Conservation (phyloP, 1,140 invertebrate species). For the Paracyclopina nana region DNA sequence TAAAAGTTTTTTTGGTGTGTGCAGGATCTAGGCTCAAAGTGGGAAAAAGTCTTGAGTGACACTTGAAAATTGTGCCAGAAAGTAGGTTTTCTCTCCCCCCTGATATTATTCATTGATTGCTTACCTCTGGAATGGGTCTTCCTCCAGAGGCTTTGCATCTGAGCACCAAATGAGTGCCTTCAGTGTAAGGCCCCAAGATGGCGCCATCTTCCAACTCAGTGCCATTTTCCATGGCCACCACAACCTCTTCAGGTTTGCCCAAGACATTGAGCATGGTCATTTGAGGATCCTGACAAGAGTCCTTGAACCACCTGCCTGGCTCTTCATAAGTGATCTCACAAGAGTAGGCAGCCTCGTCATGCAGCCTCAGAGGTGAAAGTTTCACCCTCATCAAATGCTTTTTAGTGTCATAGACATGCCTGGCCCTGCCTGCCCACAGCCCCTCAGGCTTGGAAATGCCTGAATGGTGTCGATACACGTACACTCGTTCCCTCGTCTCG, state of each 20-base stretch:
- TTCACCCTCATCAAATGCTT: neutral
- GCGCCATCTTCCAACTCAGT: neutral
- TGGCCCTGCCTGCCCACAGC: neutral
- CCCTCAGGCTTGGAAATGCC: slow-evolving; percentile 9
- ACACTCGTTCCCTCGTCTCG: too few species aligned
- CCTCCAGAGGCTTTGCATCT: neutral
- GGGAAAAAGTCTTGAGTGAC: too few species aligned
- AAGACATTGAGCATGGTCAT: slow-evolving; percentile 2
- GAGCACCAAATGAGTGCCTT: neutral
- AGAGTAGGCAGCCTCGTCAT: slow-evolving; percentile 4
- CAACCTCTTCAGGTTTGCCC: neutral
- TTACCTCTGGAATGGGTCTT: slow-evolving; percentile 2
- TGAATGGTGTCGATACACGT: slow-evolving; percentile 4
- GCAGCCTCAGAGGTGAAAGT: neutral
- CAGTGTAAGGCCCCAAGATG: neutral
- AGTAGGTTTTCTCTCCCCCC: too few species aligned
- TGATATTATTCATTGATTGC: too few species aligned
- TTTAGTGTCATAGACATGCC: slow-evolving; percentile 2
- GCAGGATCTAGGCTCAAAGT: too few species aligned
- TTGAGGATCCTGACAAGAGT: slow-evolving; percentile 3
- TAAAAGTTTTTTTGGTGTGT: too few species aligned
- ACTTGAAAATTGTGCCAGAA: too few species aligned
- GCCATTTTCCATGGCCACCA: neutral
- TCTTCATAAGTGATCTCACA: slow-evolving; percentile 15
- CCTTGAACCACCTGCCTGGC: slow-evolving; percentile 2